Evolutionary conservation across 2,797 vertebrate species (phyloP).

Genomic region (Acanthiza pusilla): DNA sequence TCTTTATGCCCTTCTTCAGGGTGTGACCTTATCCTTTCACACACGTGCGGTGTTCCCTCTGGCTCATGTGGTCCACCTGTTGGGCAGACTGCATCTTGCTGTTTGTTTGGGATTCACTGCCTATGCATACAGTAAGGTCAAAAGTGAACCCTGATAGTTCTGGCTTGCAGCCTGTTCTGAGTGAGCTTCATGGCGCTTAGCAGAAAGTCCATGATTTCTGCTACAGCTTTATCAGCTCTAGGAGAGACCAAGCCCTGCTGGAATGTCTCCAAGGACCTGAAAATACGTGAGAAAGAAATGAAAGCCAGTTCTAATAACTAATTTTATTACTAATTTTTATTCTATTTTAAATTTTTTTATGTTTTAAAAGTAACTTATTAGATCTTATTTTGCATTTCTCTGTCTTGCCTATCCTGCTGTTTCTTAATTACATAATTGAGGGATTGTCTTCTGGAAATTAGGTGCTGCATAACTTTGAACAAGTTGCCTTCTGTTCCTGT

Average conservation of each 20-base stretch:
- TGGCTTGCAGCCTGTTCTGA: background rate
- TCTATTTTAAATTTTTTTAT: background rate
- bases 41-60: rapidly evolving
- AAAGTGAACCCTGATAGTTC: background rate
- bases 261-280: background rate
- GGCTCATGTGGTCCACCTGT: background rate
- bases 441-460: background rate
- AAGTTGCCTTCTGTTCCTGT: background rate
- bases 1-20: background rate
- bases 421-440: background rate
- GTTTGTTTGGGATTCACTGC: background rate
- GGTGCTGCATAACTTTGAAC: background rate
- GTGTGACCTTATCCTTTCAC: background rate
- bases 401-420: background rate
- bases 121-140: background rate
- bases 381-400: background rate
- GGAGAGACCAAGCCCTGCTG: background rate
- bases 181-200: background rate
- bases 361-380: background rate
- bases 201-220: background rate
- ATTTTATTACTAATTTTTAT: background rate
- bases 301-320: background rate
- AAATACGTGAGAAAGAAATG: background rate
- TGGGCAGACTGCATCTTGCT: background rate
- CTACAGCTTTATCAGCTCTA: background rate